A percentile compares a stretch with the other conserved stretches of the same genome.
Conservation (phyloP, 2,888 invertebrate species). For the Marronus borbonicus region DNA sequence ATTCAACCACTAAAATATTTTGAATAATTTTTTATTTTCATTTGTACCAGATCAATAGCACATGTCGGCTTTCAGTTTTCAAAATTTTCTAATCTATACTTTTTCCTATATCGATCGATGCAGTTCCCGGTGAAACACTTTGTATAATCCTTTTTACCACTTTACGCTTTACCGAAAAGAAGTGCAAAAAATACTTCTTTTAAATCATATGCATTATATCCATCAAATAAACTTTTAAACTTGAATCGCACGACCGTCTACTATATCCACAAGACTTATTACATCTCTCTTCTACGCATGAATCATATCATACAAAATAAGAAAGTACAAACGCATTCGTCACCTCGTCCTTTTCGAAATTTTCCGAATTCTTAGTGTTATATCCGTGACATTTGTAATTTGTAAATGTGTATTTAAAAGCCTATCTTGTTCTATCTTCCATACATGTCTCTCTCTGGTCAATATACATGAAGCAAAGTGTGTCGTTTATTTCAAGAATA, state of each 20-base stretch:
- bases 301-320: constrained; percentile 9
- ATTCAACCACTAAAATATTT: no score
- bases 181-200: no score
- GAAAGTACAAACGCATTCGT: neutral
- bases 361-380: neutral
- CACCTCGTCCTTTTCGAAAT: constrained; percentile 13
- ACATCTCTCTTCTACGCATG: neutral
- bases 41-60: no score
- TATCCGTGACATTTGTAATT: constrained; percentile 15
- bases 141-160: no score
- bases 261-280: neutral
- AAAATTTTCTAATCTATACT: no score
- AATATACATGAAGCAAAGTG: constrained; percentile 53
- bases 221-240: no score
- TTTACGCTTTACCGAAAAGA: no score
- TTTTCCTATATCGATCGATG: no score
- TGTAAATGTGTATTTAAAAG: constrained; percentile 37
- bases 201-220: no score
- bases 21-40: no score
- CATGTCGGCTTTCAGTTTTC: no score
- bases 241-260: neutral
- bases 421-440: constrained; percentile 44
- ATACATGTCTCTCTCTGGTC: constrained; percentile 54
- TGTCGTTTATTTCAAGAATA: constrained; percentile 54
- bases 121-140: no score